phyloP scores from a whole-genome alignment of 2,888 invertebrate genomes.

The Trissolcus brochymenae region DNA sequence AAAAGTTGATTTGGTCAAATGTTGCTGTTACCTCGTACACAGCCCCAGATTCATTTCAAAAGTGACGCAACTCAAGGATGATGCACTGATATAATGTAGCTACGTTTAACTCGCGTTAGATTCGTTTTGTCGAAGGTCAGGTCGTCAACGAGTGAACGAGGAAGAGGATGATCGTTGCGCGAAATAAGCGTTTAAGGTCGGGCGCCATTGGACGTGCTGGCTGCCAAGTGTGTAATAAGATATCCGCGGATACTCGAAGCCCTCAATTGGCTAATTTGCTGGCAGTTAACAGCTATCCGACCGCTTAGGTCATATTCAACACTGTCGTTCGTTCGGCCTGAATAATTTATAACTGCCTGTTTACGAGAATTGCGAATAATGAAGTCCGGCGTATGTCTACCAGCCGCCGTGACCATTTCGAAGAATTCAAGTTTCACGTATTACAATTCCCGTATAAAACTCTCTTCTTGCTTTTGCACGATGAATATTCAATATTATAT shows the following conservation, averaged over 20 bases:
- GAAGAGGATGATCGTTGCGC: slow-evolving; percentile 66
- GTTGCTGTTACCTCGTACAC: too few relatives aligned
- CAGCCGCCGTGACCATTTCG: slow-evolving; percentile 53
- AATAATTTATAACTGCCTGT: slow-evolving; percentile 77
- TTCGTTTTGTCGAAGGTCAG: slow-evolving; percentile 60
- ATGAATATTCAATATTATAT: slow-evolving; percentile 31
- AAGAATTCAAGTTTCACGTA: slow-evolving; percentile 57
- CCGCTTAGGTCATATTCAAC: slow-evolving; percentile 75
- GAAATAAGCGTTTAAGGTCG: slow-evolving; percentile 65
- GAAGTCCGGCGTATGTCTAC: slow-evolving; percentile 70
- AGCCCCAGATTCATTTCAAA: too few relatives aligned
- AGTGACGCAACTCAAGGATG: slow-evolving; percentile 54
- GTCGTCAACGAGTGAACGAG: slow-evolving; percentile 61
- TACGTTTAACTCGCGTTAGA: slow-evolving; percentile 55
- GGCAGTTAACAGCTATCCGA: slow-evolving; percentile 75
- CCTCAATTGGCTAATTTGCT: slow-evolving; percentile 77
- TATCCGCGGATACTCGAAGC: slow-evolving; percentile 77
- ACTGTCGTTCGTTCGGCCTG: slow-evolving; percentile 74
- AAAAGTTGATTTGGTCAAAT: too few relatives aligned
- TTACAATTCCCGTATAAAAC: slow-evolving; percentile 19
- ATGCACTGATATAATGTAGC: slow-evolving; percentile 49
- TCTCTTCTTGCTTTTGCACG: slow-evolving; percentile 13
- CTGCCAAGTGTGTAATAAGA: slow-evolving; percentile 76
- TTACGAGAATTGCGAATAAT: slow-evolving; percentile 77
- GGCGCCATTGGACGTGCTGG: slow-evolving; percentile 68